A percentile compares a stretch with the other conserved stretches of the same genome.
These are phyloP conservation scores for Calephelis virginiensis DNA, from an alignment of 1,140 invertebrate genomes.

Conservation along the genomic window DNA sequence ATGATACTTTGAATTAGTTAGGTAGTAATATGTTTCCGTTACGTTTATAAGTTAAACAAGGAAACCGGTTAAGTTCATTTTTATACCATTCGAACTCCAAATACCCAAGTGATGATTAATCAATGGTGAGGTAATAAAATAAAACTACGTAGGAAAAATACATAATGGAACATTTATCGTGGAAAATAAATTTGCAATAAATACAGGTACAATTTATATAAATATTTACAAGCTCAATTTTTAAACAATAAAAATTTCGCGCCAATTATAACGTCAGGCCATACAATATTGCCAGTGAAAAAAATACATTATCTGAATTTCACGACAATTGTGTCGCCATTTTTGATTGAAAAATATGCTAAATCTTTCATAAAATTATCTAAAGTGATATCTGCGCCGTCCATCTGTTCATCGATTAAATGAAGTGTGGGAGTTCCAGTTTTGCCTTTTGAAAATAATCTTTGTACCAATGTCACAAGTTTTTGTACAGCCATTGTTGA, in stretches of 20 bases:
- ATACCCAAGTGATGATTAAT: no score
- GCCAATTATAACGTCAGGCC: constrained; percentile 45
- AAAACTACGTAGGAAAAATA: constrained; percentile 52
- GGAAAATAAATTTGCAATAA: constrained; percentile 58
- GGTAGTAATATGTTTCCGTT: no score
- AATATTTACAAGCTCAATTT: constrained; percentile 47
- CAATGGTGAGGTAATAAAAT: no score
- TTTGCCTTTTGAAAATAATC: constrained; percentile 80
- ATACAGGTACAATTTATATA: constrained; percentile 58
- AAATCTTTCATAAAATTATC: constrained; percentile 90
- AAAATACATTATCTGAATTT: constrained; percentile 80
- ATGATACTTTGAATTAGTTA: no score
- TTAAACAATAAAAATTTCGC: constrained; percentile 47
- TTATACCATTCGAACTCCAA: no score
- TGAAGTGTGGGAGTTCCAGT: constrained; percentile 67
- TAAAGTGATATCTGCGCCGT: constrained; percentile 84
- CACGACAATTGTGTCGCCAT: constrained; percentile 88
- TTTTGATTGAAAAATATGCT: constrained; percentile 90
- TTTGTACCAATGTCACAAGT: constrained; percentile 85
- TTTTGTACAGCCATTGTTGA: constrained; percentile 91
- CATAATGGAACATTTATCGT: constrained; percentile 61
- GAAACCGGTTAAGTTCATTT: no score
- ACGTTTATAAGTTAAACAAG: no score
- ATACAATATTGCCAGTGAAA: constrained; percentile 13
- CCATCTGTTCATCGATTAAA: constrained; percentile 76